Percentiles rank a stretch among this genome's conserved stretches.
Conservation (phyloP, 1,140 invertebrate genomes). For the Apis mellifera region DNA sequence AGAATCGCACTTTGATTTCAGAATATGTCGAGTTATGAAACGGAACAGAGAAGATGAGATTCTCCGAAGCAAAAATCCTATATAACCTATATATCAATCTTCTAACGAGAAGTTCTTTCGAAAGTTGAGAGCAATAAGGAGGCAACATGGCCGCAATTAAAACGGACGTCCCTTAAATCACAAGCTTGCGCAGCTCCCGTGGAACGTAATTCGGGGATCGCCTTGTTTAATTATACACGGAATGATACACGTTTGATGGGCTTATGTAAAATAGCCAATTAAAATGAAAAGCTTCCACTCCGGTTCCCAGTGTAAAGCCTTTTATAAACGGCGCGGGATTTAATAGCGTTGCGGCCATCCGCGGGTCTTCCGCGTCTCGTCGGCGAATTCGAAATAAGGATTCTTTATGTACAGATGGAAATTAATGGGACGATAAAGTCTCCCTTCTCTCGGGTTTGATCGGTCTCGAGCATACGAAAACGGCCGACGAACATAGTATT, state of each 20-base stretch:
- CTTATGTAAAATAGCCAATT: conserved; percentile 54
- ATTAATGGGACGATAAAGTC: conserved; percentile 56
- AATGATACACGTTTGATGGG: conserved; percentile 35
- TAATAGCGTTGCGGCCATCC: not conserved
- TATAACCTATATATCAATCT: too few relatives aligned
- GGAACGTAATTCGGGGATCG: conserved; percentile 49
- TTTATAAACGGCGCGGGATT: conserved; percentile 11
- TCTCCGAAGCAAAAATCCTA: too few relatives aligned
- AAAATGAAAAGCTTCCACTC: conserved; percentile 49
- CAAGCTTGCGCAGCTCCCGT: not conserved
- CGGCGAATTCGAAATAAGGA: conserved; percentile 36
- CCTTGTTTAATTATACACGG: conserved; percentile 53
- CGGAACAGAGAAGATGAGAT: too few relatives aligned
- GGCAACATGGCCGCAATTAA: conserved; percentile 20
- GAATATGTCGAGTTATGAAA: not conserved
- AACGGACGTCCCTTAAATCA: conserved; percentile 19
- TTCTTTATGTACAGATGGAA: conserved; percentile 54
- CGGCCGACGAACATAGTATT: conserved; percentile 29
- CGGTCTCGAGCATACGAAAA: conserved; percentile 17
- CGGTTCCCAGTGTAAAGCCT: conserved; percentile 36
- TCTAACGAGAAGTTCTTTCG: not conserved
- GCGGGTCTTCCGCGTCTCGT: not conserved
- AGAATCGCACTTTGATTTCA: not conserved
- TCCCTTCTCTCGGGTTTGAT: conserved; percentile 49
- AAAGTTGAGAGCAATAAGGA: not conserved